Conservation (phyloP, 2,888 invertebrate genomes). For the Ashinkailepas kermadecensis region DNA sequence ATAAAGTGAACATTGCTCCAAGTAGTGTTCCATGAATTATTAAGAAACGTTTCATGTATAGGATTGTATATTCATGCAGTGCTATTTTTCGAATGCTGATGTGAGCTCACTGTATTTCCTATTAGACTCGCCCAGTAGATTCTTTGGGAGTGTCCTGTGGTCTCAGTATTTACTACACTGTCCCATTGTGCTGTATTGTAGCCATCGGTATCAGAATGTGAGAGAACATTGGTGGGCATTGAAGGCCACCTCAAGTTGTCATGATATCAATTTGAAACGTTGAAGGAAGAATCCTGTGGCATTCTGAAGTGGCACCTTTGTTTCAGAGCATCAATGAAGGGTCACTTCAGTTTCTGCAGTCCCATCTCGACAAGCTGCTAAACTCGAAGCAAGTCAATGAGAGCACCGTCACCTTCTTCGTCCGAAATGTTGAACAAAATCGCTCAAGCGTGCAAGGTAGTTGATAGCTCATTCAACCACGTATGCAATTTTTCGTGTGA, state of each 20-base stretch:
- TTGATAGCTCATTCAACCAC: too few relatives aligned
- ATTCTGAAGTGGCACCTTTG: neutral
- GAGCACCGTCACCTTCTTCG: neutral
- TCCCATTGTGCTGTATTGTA: neutral
- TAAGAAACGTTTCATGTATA: neutral
- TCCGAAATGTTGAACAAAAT: neutral
- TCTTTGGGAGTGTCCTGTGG: neutral
- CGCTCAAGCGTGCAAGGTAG: too few relatives aligned
- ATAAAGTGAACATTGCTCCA: too few relatives aligned
- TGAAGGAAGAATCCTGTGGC: neutral
- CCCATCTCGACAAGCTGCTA: constrained; percentile 70
- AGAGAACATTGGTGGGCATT: neutral
- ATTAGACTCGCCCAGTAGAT: neutral
- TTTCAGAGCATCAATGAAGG: constrained; percentile 77
- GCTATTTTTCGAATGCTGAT: neutral
- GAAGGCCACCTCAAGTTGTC: neutral
- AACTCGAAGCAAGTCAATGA: constrained; percentile 13
- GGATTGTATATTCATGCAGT: neutral
- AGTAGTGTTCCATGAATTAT: neutral
- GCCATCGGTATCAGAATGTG: neutral
- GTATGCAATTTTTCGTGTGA: too few relatives aligned
- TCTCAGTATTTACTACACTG: neutral
- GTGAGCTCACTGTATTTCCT: neutral
- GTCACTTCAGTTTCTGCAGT: constrained; percentile 78
- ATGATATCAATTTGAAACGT: neutral